Conservation (phyloP, 53 echinoderm and acorn worm genomes). For the Apostichopus leukothele region DNA sequence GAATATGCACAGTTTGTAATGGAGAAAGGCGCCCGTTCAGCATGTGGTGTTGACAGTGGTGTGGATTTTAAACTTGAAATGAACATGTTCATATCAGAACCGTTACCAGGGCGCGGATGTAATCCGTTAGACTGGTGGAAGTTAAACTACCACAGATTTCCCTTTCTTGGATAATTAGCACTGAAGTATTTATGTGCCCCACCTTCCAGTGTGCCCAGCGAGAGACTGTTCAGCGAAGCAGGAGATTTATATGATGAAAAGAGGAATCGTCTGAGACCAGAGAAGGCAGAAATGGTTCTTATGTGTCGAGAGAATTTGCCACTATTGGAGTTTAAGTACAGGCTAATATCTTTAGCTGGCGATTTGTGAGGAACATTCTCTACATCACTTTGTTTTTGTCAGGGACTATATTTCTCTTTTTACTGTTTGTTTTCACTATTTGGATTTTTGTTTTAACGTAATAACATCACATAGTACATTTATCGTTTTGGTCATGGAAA, state of each 20-base stretch:
- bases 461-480: too few species aligned
- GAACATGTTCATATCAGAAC: too few species aligned
- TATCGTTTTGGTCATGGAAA: too few species aligned
- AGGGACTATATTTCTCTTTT: too few species aligned
- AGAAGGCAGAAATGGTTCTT: constrained; percentile 44
- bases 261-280: constrained; percentile 5
- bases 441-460: too few species aligned
- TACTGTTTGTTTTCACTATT: too few species aligned
- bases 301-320: constrained; percentile 4
- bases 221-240: constrained; percentile 38
- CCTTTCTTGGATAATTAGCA: not conserved
- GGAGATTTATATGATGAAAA: constrained; percentile 41
- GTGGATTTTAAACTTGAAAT: too few species aligned
- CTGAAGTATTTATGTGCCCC: constrained; percentile 37
- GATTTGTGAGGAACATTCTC: too few species aligned
- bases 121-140: not conserved
- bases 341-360: too few species aligned
- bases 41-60: too few species aligned
- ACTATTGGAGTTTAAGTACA: constrained; percentile 10
- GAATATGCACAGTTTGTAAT: not conserved
- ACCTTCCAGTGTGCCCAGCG: constrained; percentile 29
- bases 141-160: constrained; percentile 6
- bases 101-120: not conserved
- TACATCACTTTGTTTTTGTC: too few species aligned
- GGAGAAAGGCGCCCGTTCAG: not conserved